phyloP scores from a whole-genome alignment of 2,113 vertebrate genomes.

The Lasiurus cinereus region DNA sequence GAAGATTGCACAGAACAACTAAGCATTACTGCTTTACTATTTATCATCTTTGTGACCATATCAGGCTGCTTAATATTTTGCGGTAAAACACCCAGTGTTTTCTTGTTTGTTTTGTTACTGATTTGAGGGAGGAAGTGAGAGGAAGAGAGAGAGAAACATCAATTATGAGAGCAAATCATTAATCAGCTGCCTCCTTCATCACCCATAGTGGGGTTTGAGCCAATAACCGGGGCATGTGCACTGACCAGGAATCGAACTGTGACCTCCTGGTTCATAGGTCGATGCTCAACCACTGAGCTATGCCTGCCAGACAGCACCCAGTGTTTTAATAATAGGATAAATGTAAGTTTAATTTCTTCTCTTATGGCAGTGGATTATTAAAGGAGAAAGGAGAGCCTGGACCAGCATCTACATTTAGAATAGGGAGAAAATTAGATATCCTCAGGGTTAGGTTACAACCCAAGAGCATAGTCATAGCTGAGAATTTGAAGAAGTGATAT shows the following conservation, averaged over 20 bases:
- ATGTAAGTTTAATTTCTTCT: constrained; percentile 48
- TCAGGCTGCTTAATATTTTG: constrained; percentile 31
- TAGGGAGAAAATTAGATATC: background rate
- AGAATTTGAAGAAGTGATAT: background rate
- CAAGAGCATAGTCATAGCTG: background rate
- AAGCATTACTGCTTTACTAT: background rate
- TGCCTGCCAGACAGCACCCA: background rate
- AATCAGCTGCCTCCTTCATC: too few relatives aligned
- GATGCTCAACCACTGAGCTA: too few relatives aligned
- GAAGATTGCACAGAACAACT: background rate
- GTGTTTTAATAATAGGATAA: constrained; percentile 1
- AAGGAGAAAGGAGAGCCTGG: constrained; percentile 18
- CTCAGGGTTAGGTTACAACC: background rate
- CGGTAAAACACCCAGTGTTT: background rate
- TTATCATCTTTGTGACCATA: background rate
- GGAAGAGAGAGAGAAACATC: too few relatives aligned
- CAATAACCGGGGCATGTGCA: too few relatives aligned
- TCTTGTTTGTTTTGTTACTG: too few relatives aligned
- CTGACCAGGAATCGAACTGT: too few relatives aligned
- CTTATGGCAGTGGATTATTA: constrained; percentile 13
- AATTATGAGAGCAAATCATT: too few relatives aligned
- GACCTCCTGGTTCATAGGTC: too few relatives aligned
- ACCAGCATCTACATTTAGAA: constrained; percentile 39
- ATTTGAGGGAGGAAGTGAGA: too few relatives aligned
- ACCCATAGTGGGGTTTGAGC: too few relatives aligned